Base-by-base conservation (phyloP, 2,888 invertebrate genomes). In the Craniophora ligustri region DNA sequence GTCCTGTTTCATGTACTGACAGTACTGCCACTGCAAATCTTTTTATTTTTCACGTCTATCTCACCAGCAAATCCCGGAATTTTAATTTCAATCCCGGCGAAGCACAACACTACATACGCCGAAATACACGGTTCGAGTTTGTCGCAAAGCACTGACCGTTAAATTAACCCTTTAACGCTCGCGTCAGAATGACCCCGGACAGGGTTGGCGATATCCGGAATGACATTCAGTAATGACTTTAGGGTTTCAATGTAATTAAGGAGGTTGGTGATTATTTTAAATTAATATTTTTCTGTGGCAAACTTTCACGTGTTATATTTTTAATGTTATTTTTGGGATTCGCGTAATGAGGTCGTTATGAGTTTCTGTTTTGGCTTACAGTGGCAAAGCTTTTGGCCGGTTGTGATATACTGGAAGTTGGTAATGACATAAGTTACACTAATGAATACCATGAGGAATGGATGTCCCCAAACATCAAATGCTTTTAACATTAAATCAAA, bases 131-230 rank as follows among this genome's bases (percentile, higher is more conserved):
- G 45, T 51, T 58, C 50, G 56, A 54, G 56, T 64, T 63, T 64
- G 72, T 71, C 65, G 63, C 69, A 65, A 73, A 40, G 77, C 82
- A 82, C 76, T 69, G 65, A 83, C 78, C 88, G 87, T 85, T 82
- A 87, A 87, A 88, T 88, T 87, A 87, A 86, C 86, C 82, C 84
- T 86, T 86, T 85, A 84, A 71, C 78, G 79, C 75, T 66, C 66
- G 67, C 75, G 77, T 75, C 79, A 78, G 79, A 78, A 75, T 81
- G 82, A 79, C 80, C 82, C 53, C 55, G 55, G 34, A 38, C 51
- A 69, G 75, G 74, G 74, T 41, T 74, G 64, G 48, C 73, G 58
- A 62, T 60, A 67, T 50, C 53, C 44, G 16, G 51, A 72, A 72
- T 66, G 72, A 63, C 60, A 47, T 53, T 66, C 50, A 26, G 61